A percentile compares a stretch with the other conserved stretches of the same genome.
phyloP scores from a whole-genome alignment of 2,797 vertebrate genomes.

The Tachyglossus aculeatus region DNA sequence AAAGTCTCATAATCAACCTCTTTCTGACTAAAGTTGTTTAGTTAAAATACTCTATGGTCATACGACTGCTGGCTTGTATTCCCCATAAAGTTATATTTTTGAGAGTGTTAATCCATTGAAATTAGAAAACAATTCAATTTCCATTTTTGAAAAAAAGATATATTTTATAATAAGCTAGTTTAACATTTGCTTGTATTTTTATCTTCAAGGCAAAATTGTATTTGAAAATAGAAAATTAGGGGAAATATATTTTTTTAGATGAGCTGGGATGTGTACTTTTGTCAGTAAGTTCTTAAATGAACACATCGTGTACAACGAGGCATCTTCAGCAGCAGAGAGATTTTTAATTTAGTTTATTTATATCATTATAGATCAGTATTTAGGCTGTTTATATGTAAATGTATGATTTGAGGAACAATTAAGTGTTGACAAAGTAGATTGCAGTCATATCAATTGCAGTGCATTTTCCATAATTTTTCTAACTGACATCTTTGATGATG shows the following conservation, averaged over 20 bases:
- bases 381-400: slow-evolving; percentile 84
- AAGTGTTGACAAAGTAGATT: slow-evolving; percentile 86
- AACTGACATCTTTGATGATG: slow-evolving; percentile 89
- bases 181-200: slow-evolving; percentile 42
- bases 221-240: slow-evolving; percentile 65
- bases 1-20: no score
- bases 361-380: slow-evolving; percentile 84
- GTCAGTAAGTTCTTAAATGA: slow-evolving; percentile 71
- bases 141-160: slow-evolving; percentile 14
- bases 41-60: background rate
- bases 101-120: background rate
- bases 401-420: slow-evolving; percentile 87
- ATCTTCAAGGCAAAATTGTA: slow-evolving; percentile 45
- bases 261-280: slow-evolving; percentile 57
- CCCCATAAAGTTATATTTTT: slow-evolving; percentile 1
- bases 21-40: background rate
- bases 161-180: slow-evolving; percentile 12
- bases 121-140: slow-evolving; percentile 27
- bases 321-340: slow-evolving; percentile 70
- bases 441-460: slow-evolving; percentile 83
- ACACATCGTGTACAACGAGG: slow-evolving; percentile 70
- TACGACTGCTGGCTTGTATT: slow-evolving; percentile 17
- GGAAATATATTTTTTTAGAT: slow-evolving; percentile 44
- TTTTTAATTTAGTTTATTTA: slow-evolving; percentile 84
- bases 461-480: slow-evolving; percentile 86